phyloP scores from a whole-genome alignment of 2,113 vertebrate genomes.

The Eclectus roratus region DNA sequence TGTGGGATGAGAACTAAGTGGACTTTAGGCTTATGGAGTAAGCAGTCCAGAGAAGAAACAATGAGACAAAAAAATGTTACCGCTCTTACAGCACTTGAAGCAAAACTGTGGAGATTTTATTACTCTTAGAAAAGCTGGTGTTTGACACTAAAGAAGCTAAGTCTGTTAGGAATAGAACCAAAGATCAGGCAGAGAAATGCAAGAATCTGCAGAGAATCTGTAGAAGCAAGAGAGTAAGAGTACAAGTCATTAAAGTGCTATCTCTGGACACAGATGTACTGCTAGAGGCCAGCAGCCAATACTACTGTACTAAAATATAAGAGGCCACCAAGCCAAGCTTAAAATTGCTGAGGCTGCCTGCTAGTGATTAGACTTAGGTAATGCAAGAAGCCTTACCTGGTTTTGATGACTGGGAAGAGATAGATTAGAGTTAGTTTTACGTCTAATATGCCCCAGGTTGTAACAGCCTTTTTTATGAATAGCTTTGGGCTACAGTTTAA shows the following conservation, averaged over 20 bases:
- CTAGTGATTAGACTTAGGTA: neutral
- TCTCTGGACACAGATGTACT: neutral
- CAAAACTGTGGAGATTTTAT: neutral
- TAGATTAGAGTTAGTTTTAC: neutral
- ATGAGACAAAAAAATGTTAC: fast-evolving
- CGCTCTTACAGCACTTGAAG: neutral
- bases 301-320: neutral
- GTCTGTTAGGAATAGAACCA: neutral
- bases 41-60: neutral
- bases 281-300: neutral
- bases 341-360: neutral
- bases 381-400: neutral
- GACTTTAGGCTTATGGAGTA: neutral
- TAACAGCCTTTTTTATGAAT: neutral
- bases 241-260: neutral
- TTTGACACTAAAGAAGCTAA: neutral
- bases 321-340: neutral
- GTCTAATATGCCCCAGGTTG: neutral
- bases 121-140: neutral
- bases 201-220: neutral
- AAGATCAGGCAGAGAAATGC: neutral
- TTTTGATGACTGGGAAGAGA: neutral
- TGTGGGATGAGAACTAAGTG: neutral
- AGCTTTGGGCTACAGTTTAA: neutral
- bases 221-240: neutral